Evolutionary conservation across 2,888 invertebrate genomes (phyloP).

Genomic region (Axea sp.): DNA sequence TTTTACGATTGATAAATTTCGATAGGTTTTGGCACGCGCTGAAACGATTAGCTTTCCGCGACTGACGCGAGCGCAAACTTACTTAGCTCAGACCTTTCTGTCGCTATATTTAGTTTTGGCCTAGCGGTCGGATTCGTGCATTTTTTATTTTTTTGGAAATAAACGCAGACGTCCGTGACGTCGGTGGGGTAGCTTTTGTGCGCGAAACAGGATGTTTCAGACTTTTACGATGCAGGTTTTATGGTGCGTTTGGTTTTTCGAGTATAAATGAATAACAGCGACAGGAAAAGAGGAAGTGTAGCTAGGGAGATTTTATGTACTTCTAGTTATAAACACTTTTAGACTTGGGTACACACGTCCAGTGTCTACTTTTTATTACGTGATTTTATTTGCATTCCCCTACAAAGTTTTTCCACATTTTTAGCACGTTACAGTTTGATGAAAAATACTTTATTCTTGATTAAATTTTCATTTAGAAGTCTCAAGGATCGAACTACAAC

Average conservation of each 20-base stretch:
- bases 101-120: constrained; percentile 78
- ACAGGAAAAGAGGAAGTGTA: background rate
- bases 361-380: too few species aligned
- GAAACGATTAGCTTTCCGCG: constrained; percentile 47
- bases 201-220: constrained; percentile 31
- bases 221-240: constrained; percentile 29
- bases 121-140: constrained; percentile 69
- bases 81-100: constrained; percentile 54
- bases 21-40: constrained; percentile 19
- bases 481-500: too few species aligned
- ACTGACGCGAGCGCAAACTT: constrained; percentile 62
- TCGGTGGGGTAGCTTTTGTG: constrained; percentile 19
- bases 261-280: constrained; percentile 11
- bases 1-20: constrained; percentile 26
- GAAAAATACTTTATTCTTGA: too few species aligned
- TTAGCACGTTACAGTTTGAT: too few species aligned
- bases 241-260: background rate
- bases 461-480: too few species aligned
- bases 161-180: constrained; percentile 58
- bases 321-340: too few species aligned
- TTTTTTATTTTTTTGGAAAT: constrained; percentile 76
- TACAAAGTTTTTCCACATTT: too few species aligned
- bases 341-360: too few species aligned
- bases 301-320: too few species aligned
- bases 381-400: too few species aligned